phyloP scores from a whole-genome alignment of 2,888 invertebrate species.

The Cyclophora punctaria region DNA sequence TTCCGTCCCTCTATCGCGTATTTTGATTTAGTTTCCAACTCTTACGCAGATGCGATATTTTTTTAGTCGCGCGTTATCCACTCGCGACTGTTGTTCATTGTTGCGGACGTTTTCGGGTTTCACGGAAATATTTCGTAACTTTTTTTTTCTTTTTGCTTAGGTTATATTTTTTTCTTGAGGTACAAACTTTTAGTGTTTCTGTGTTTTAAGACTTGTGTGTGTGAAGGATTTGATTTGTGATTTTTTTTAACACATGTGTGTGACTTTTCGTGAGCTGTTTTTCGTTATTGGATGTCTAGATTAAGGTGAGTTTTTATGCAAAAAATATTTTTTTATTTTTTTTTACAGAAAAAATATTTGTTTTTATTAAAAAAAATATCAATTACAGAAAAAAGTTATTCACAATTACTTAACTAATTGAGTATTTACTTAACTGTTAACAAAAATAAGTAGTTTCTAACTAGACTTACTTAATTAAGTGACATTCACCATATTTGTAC shows the following conservation, averaged over 20 bases:
- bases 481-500: too few relatives aligned
- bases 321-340: not conserved
- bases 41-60: constrained; percentile 73
- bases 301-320: constrained; percentile 49
- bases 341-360: not conserved
- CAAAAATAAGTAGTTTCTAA: too few relatives aligned
- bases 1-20: constrained; percentile 72
- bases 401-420: too few relatives aligned
- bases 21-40: constrained; percentile 75
- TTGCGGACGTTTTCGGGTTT: constrained; percentile 36
- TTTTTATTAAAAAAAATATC: not conserved
- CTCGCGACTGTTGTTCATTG: constrained; percentile 56
- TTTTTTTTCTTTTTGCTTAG: constrained; percentile 9
- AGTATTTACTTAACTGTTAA: too few relatives aligned
- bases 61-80: constrained; percentile 70
- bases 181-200: constrained; percentile 20
- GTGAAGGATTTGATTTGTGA: constrained; percentile 44
- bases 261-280: constrained; percentile 26
- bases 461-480: too few relatives aligned
- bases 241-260: constrained; percentile 27
- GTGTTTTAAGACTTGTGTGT: constrained; percentile 29
- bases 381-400: not conserved
- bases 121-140: constrained; percentile 29
- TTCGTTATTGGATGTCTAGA: constrained; percentile 60
- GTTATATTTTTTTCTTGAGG: constrained; percentile 31